Percentiles rank a stretch among this genome's conserved stretches.
phyloP scores from a whole-genome alignment of 2,797 vertebrate species.

The Bufotes viridis region DNA sequence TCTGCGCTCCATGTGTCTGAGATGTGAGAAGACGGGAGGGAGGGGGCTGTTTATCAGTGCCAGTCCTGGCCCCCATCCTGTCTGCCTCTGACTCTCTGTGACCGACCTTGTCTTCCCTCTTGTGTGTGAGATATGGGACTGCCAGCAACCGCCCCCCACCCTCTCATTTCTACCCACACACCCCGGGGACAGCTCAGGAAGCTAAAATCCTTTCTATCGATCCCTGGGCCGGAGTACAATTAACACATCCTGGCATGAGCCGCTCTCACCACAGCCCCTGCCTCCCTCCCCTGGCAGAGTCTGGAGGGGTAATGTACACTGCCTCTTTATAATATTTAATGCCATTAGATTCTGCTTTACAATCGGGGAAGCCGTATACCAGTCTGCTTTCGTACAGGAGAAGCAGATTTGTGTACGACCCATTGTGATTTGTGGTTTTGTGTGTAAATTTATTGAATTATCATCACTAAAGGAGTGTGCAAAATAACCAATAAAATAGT shows the following conservation, averaged over 20 bases:
- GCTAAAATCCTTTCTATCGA: slow-evolving; percentile 71
- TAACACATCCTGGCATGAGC: slow-evolving; percentile 64
- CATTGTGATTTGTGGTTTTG: not conserved
- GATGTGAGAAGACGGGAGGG: slow-evolving; percentile 65
- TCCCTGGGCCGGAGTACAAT: slow-evolving; percentile 70
- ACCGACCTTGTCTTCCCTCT: slow-evolving; percentile 60
- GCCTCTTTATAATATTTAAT: not conserved
- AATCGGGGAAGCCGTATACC: not conserved
- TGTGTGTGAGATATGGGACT: slow-evolving; percentile 53
- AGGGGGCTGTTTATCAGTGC: slow-evolving; percentile 54
- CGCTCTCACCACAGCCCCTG: slow-evolving; percentile 30
- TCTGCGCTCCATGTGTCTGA: slow-evolving; percentile 46
- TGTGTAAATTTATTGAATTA: not conserved
- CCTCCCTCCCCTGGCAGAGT: not conserved
- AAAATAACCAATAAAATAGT: not conserved
- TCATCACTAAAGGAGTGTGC: not conserved
- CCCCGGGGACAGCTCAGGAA: slow-evolving; percentile 64
- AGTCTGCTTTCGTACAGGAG: not conserved
- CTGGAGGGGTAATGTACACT: slow-evolving; percentile 38
- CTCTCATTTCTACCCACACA: slow-evolving; percentile 29
- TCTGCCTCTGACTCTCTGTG: slow-evolving; percentile 53
- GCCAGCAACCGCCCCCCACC: slow-evolving; percentile 24
- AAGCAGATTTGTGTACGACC: not conserved
- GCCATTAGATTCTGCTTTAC: not conserved
- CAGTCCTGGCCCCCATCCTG: slow-evolving; percentile 50